A percentile compares a stretch with the other conserved stretches of the same genome.
Evolutionary conservation across 2,797 vertebrate genomes (phyloP).

Genomic region (Catharus ustulatus): DNA sequence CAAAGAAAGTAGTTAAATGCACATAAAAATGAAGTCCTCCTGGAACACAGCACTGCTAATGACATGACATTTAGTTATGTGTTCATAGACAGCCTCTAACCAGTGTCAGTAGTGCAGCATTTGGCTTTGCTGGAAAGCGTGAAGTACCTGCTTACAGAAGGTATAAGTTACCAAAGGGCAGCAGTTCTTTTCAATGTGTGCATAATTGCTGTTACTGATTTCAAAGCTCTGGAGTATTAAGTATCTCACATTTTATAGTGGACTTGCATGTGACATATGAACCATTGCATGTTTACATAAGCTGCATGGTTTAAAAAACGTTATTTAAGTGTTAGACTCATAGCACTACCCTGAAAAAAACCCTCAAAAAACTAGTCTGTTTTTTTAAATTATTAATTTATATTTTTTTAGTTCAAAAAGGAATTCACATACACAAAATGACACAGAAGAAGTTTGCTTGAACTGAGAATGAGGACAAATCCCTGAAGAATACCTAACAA

Average conservation of each 20-base stretch:
- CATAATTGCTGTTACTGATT: background rate
- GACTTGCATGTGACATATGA: background rate
- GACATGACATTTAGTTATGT: background rate
- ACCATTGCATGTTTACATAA: background rate
- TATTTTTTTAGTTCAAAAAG: background rate
- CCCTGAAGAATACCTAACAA: background rate
- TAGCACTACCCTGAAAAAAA: background rate
- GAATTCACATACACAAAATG: background rate
- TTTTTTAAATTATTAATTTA: background rate
- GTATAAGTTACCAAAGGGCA: background rate
- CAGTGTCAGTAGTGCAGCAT: background rate
- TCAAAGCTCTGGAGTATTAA: conserved; percentile 2
- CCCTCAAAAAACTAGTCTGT: background rate
- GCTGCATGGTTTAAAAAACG: background rate
- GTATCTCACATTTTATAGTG: background rate
- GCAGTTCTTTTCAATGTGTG: background rate
- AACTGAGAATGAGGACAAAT: background rate
- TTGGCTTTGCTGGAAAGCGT: background rate
- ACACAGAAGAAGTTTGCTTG: background rate
- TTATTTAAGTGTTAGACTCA: background rate
- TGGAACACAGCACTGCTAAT: background rate
- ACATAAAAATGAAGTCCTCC: conserved; percentile 20
- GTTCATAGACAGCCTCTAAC: background rate
- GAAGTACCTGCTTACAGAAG: background rate
- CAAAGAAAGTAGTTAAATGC: conserved; percentile 42